Evolutionary conservation across 2,113 vertebrate species (phyloP), one percentile per base, ranked within the genome.

Genomic region (Piprites chloris): DNA sequence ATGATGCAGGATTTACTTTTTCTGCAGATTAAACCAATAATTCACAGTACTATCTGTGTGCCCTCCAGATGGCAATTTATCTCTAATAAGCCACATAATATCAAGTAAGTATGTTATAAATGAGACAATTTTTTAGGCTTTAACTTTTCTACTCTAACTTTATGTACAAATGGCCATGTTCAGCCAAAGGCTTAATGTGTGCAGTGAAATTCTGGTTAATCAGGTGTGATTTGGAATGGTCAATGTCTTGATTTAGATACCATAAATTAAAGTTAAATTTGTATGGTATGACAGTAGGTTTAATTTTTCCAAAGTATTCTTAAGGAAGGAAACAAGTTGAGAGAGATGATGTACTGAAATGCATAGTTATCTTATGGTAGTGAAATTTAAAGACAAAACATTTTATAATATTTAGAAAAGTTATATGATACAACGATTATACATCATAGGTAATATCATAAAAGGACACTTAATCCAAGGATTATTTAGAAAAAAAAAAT

Each of bases 21-120:
- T 92, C 86, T 98, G 55, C 96, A 99, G 98, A 98, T 99, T 95
- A 97, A 79, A 88, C 98, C 98, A 27, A 97, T 98, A 96, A 97
- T 98, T 91, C 98, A 98, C 69, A 98, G 97, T 92, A 96, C 93
- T 90, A 97, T 98, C 71, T 41, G 79, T 58, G 98, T 98, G 89
- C 96, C 97, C 95, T 98, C 98, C 96, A 98, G 97, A 96, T 99
- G 98, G 98, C 96, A 96, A 47, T 97, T 89, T 61, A 86, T 89
- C 37, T 92, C 63, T 33, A 98, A 98, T 55, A 97, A 98, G n/a
- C 93, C 97, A 62, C 75, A 92, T 74, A 97, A 93, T 27, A 98
- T 98, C 87, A 97, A 98, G 98, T 98, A 95, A 98, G 97, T 97
- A 61, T 85, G 41, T 69, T 32, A 19, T 42, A 23, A 39, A 53